phyloP scores from a whole-genome alignment of 2,113 vertebrate genomes.

The Rhinichthys klamathensis region DNA sequence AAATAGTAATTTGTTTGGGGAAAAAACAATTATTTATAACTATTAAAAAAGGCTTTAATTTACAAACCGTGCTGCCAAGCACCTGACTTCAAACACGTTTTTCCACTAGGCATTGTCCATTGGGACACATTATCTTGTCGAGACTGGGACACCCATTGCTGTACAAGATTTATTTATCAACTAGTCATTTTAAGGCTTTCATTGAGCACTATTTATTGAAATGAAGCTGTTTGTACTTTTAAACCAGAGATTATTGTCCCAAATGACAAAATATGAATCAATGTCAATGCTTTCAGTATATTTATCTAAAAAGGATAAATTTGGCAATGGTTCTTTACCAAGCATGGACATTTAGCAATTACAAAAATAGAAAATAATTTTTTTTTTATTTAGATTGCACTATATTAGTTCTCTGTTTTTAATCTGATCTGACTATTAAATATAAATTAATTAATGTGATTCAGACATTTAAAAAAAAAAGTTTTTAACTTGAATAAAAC shows the following conservation, averaged over 20 bases:
- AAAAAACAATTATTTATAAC: not conserved
- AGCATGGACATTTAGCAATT: not conserved
- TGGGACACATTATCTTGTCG: not conserved
- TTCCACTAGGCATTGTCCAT: not conserved
- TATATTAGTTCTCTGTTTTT: not conserved
- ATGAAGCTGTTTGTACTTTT: not conserved
- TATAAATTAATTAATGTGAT: not conserved
- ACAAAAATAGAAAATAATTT: not conserved
- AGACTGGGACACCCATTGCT: not conserved
- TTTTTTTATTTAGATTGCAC: not conserved
- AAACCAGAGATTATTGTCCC: not conserved
- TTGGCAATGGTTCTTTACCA: not conserved
- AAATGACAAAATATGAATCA: not conserved
- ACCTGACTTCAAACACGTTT: not conserved
- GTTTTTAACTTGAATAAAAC: not conserved
- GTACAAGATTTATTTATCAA: not conserved
- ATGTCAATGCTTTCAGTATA: not conserved
- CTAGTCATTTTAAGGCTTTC: not conserved
- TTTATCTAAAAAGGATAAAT: not conserved
- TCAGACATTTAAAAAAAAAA: not conserved
- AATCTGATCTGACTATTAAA: not conserved
- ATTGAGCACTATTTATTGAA: not conserved
- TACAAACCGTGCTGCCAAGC: not conserved
- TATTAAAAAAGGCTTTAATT: not conserved
- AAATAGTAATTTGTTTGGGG: not conserved